These are phyloP conservation scores for Chaetoderma sp. DNA, from an alignment of 2,888 invertebrate genomes.

Conservation along the genomic window DNA sequence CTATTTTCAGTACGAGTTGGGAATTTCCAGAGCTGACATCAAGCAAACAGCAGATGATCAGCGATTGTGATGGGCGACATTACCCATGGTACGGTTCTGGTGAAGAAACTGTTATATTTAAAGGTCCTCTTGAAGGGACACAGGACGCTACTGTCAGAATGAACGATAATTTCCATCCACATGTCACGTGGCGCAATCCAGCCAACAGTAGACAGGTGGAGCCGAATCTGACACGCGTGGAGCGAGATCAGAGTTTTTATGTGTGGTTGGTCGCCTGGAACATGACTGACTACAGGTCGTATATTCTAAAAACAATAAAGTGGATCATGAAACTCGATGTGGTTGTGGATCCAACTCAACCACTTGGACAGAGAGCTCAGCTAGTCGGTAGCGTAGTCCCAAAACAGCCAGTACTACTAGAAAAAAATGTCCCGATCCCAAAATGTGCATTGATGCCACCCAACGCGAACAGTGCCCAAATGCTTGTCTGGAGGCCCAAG, in stretches of 20 bases:
- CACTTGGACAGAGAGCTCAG: conserved; percentile 61
- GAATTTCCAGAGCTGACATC: conserved; percentile 68
- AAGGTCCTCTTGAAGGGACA: conserved; percentile 60
- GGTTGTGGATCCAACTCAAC: conserved; percentile 59
- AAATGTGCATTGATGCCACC: conserved; percentile 63
- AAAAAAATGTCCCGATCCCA: conserved; percentile 59
- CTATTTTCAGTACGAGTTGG: conserved; percentile 66
- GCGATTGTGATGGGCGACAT: conserved; percentile 68
- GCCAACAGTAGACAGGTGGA: conserved; percentile 58
- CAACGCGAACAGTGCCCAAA: conserved; percentile 67
- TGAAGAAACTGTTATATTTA: conserved; percentile 63
- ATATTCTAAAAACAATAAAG: conserved; percentile 61
- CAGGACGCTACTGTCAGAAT: conserved; percentile 63
- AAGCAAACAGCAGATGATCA: conserved; percentile 66
- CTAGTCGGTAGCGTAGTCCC: conserved; percentile 54
- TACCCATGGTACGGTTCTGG: conserved; percentile 69
- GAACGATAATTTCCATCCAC: conserved; percentile 70
- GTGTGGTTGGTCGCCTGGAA: conserved; percentile 68
- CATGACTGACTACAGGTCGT: conserved; percentile 59
- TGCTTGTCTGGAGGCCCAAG: conserved; percentile 65
- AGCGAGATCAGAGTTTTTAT: conserved; percentile 67
- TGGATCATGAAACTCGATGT: conserved; percentile 67
- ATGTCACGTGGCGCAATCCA: conserved; percentile 68
- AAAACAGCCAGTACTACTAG: conserved; percentile 55
- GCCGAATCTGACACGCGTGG: conserved; percentile 65